Evolutionary conservation across 2,113 vertebrate genomes (phyloP).

Genomic region (Lagopus leucura): DNA sequence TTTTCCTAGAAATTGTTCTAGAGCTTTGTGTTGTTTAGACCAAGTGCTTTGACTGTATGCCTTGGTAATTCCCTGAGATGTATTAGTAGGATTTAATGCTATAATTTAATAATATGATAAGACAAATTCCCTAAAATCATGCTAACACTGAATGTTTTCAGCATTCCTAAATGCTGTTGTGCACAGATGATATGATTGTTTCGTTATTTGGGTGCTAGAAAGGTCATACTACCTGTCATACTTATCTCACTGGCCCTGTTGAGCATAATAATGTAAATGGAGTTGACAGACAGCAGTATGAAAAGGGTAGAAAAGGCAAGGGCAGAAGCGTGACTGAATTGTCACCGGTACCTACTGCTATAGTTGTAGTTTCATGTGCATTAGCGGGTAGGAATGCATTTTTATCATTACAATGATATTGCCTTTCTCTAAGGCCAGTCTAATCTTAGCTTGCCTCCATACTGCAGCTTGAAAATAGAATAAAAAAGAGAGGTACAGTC

Average conservation of each 20-base stretch:
- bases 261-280: constrained; percentile 51
- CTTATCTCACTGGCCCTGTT: constrained; percentile 30
- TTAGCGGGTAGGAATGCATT: not conserved
- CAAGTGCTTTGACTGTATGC: not conserved
- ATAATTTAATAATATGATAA: not conserved
- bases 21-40: not conserved
- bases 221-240: constrained; percentile 57
- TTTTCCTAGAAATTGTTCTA: not conserved
- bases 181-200: constrained; percentile 7
- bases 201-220: constrained; percentile 51
- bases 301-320: constrained; percentile 53
- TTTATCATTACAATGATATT: not conserved
- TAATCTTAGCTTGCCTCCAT: not conserved
- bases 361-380: not conserved
- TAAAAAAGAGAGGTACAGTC: not conserved
- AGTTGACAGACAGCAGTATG: constrained; percentile 54
- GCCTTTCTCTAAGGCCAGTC: not conserved
- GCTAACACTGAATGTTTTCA: constrained; percentile 6
- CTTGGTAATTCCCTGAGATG: not conserved
- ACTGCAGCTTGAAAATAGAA: not conserved
- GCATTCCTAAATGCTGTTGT: not conserved
- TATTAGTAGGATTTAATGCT: constrained; percentile 14
- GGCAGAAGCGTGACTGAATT: constrained; percentile 13
- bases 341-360: constrained; percentile 1
- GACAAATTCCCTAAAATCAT: not conserved